Conservation (phyloP, 2,888 invertebrate genomes). For the Caenorhabditis afra region DNA sequence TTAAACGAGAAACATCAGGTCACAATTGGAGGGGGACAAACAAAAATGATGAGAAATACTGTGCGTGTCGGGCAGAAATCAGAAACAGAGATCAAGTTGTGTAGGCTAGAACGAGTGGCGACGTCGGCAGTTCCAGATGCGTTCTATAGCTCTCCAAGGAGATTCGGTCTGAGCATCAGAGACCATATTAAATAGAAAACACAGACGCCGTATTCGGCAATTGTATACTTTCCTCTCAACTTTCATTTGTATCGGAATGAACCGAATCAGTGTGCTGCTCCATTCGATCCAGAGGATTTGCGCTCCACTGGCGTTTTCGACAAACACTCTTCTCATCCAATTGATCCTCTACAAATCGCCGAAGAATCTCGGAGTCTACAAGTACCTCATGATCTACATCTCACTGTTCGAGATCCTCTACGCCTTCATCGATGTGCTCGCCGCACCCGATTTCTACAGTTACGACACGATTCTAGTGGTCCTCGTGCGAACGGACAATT, state of each 20-base stretch:
- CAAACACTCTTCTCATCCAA: constrained; percentile 21
- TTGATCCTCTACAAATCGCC: constrained; percentile 34
- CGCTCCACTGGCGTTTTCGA: neutral
- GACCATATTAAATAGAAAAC: too few species aligned
- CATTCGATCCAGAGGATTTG: constrained; percentile 10
- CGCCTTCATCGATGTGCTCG: constrained; percentile 10
- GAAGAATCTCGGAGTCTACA: constrained; percentile 27
- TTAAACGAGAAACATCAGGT: constrained; percentile 6
- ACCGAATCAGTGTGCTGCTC: too few species aligned
- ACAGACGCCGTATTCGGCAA: too few species aligned
- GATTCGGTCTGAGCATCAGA: too few species aligned
- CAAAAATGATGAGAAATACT: neutral
- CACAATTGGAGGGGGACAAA: constrained; percentile 4
- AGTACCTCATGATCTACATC: constrained; percentile 37
- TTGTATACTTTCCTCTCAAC: too few species aligned
- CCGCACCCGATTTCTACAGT: constrained; percentile 21
- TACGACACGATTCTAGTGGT: constrained; percentile 1
- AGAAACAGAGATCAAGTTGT: too few species aligned
- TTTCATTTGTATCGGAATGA: too few species aligned
- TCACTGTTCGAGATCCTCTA: constrained; percentile 31
- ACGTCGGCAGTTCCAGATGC: too few species aligned
- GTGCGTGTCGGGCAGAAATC: too few species aligned
- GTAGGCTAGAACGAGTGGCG: too few species aligned
- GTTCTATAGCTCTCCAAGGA: too few species aligned
- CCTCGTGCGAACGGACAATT: neutral